Evolutionary conservation across 2,113 vertebrate species (phyloP).

Genomic region (Engystomops pustulosus): DNA sequence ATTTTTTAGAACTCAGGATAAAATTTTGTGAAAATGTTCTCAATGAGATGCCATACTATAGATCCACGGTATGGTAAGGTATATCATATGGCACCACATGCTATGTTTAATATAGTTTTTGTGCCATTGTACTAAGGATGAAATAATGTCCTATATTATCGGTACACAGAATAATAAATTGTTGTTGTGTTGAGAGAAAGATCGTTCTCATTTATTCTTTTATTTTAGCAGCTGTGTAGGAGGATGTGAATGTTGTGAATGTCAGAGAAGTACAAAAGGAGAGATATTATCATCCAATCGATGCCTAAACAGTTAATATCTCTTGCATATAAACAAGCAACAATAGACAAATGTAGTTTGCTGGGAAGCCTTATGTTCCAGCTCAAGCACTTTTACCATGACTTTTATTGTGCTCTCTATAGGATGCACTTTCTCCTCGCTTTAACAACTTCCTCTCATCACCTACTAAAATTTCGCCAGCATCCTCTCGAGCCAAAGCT

Average conservation of each 20-base stretch:
- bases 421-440: slow-evolving; percentile 26
- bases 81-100: no score
- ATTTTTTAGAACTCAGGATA: no score
- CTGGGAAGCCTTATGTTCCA: slow-evolving; percentile 8
- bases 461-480: slow-evolving; percentile 32
- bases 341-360: slow-evolving; percentile 14
- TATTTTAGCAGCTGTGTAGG: not conserved
- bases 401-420: slow-evolving; percentile 8
- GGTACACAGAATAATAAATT: no score
- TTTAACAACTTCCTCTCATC: slow-evolving; percentile 45
- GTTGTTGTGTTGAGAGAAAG: no score
- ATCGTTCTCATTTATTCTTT: not conserved
- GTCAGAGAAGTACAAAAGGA: no score
- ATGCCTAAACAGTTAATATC: not conserved
- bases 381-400: slow-evolving; percentile 12
- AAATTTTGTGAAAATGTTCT: no score
- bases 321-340: not conserved
- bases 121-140: not conserved
- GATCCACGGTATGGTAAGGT: no score
- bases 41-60: no score
- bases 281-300: not conserved
- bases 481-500: not conserved
- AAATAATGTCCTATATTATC: not conserved
- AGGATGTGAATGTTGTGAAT: not conserved
- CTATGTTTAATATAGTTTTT: no score